Percentiles rank a stretch among this genome's conserved stretches.
Evolutionary conservation across 2,888 invertebrate genomes (phyloP).

Genomic region (Himalopsyche tibetana): DNA sequence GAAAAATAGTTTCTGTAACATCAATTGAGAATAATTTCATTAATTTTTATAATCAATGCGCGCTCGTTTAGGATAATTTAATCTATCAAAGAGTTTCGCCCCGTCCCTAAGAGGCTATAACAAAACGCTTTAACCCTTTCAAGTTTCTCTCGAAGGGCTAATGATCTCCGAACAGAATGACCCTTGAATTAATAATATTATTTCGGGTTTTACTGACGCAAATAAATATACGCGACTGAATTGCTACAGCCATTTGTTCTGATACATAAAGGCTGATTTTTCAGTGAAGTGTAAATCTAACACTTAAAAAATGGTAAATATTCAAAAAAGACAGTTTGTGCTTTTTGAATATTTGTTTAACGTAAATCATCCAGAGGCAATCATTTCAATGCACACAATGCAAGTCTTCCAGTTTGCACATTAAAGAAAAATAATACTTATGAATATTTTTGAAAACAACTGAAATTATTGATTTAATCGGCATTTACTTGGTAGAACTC

Average conservation of each 20-base stretch:
- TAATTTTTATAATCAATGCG: neutral
- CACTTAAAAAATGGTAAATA: neutral
- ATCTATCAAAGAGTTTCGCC: slow-evolving; percentile 6
- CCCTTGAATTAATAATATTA: slow-evolving; percentile 65
- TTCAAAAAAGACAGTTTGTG: neutral
- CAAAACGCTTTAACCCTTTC: slow-evolving; percentile 64
- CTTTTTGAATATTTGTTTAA: no score
- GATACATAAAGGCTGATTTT: neutral
- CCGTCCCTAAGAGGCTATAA: slow-evolving; percentile 57
- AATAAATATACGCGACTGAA: slow-evolving; percentile 59
- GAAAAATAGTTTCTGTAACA: no score
- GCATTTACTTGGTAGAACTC: no score
- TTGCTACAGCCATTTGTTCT: slow-evolving; percentile 52
- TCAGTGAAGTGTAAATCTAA: slow-evolving; percentile 14
- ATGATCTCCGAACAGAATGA: slow-evolving; percentile 66
- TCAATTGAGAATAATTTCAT: neutral
- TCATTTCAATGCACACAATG: no score
- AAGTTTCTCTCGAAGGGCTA: slow-evolving; percentile 61
- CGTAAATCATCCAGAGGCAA: no score
- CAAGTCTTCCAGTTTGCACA: no score
- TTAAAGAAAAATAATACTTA: no score
- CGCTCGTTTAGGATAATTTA: neutral
- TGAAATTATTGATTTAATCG: no score
- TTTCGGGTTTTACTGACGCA: slow-evolving; percentile 60
- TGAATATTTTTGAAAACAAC: no score